phyloP scores from a whole-genome alignment of 2,888 invertebrate species.

The Xylota sylvarum region DNA sequence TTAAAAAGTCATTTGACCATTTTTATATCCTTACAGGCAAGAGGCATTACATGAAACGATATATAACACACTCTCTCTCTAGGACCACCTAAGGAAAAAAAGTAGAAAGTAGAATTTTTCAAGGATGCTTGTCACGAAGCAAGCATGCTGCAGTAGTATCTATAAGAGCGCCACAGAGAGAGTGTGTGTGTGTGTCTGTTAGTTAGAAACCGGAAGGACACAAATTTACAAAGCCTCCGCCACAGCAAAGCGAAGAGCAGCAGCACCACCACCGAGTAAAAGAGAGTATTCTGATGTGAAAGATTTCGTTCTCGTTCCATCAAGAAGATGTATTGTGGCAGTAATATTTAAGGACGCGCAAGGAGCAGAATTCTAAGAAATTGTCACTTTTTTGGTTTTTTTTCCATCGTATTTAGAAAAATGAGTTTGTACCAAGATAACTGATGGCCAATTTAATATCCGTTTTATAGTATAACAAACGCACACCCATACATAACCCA shows the following conservation, averaged over 20 bases:
- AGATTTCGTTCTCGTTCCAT: conserved; percentile 23
- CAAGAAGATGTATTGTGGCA: conserved; percentile 11
- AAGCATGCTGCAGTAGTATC: conserved; percentile 2
- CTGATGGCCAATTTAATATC: conserved; percentile 67
- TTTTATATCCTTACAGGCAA: conserved; percentile 64
- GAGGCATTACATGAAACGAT: conserved; percentile 41
- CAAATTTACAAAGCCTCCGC: conserved; percentile 37
- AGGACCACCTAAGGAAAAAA: conserved; percentile 27
- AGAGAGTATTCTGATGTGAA: conserved; percentile 29
- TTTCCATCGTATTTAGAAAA: conserved; percentile 27
- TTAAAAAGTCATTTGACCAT: conserved; percentile 76
- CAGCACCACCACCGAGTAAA: background rate
- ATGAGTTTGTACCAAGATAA: conserved; percentile 48
- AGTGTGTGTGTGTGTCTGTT: conserved; percentile 29
- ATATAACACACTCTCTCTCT: conserved; percentile 41
- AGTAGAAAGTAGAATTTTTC: conserved; percentile 36
- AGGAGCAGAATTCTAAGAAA: conserved; percentile 19
- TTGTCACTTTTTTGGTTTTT: conserved; percentile 41
- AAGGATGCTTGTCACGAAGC: conserved; percentile 59
- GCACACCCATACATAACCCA: background rate
- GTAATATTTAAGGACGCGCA: background rate
- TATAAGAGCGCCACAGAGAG: background rate
- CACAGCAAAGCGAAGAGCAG: background rate
- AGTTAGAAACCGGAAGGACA: conserved; percentile 51
- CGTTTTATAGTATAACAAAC: conserved; percentile 34